These are phyloP conservation scores for Carettochelys insculpta DNA, from an alignment of 2,113 vertebrate species.

Conservation along the genomic window DNA sequence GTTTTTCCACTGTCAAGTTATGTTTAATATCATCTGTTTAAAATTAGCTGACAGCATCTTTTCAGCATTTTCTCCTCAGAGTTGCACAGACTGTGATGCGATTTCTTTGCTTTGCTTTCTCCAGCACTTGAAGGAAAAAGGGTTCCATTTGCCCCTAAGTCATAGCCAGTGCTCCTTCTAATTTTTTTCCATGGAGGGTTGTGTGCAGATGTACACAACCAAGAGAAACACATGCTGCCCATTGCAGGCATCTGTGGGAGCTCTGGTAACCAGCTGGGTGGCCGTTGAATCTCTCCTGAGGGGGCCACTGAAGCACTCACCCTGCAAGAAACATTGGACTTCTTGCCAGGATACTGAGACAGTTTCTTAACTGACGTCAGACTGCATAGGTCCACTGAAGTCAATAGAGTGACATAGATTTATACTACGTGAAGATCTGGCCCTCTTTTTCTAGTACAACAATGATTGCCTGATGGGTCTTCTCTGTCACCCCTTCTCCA, in stretches of 20 bases:
- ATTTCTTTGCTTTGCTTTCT: neutral
- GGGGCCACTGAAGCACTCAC: too few relatives aligned
- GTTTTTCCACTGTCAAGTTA: neutral
- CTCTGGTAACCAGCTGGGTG: too few relatives aligned
- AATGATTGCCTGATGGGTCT: constrained; percentile 17
- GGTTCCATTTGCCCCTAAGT: neutral
- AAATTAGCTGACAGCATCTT: accelerated
- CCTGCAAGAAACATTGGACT: too few relatives aligned
- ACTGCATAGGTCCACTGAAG: neutral
- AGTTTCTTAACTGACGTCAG: neutral
- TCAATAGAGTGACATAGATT: constrained; percentile 25
- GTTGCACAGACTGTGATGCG: accelerated
- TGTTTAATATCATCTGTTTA: neutral
- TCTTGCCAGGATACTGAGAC: neutral
- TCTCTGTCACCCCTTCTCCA: neutral
- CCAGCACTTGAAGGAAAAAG: neutral
- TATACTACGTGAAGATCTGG: constrained; percentile 24
- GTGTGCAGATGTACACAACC: too few relatives aligned
- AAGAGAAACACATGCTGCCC: too few relatives aligned
- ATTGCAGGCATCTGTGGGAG: too few relatives aligned
- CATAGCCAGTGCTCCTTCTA: too few relatives aligned
- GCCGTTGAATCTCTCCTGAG: too few relatives aligned
- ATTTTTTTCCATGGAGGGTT: too few relatives aligned
- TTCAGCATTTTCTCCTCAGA: neutral
- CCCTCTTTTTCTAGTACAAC: constrained; percentile 56